Evolutionary conservation across 2,113 vertebrate species (phyloP).

Genomic region (Colistium nudipinnis): DNA sequence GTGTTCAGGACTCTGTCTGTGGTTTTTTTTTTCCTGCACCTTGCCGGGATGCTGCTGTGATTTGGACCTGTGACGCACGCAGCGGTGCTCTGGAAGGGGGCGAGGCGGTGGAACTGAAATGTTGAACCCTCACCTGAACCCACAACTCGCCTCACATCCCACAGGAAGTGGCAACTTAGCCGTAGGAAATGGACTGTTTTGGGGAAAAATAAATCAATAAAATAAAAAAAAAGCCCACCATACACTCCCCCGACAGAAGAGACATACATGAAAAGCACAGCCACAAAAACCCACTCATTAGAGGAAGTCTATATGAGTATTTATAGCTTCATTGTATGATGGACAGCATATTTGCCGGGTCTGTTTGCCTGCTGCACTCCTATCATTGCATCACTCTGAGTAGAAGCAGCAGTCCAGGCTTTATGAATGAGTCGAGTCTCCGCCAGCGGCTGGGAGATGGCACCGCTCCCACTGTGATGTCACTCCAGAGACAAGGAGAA

Average conservation of each 20-base stretch:
- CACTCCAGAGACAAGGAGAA: slow-evolving; percentile 70
- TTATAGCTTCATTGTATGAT: slow-evolving; percentile 66
- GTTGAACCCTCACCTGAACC: slow-evolving; percentile 54
- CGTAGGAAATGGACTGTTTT: slow-evolving; percentile 62
- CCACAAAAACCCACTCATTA: slow-evolving; percentile 42
- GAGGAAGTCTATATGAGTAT: slow-evolving; percentile 61
- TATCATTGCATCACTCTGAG: slow-evolving; percentile 77
- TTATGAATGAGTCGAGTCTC: slow-evolving; percentile 82
- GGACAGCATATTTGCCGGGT: slow-evolving; percentile 64
- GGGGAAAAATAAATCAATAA: no score
- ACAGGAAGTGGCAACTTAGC: slow-evolving; percentile 68
- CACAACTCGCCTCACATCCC: slow-evolving; percentile 51
- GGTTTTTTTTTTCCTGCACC: slow-evolving; percentile 17
- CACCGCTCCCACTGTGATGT: slow-evolving; percentile 80
- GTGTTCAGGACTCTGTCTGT: slow-evolving; percentile 8
- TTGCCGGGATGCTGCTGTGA: slow-evolving; percentile 11
- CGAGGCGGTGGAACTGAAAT: slow-evolving; percentile 36
- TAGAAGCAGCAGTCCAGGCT: slow-evolving; percentile 67
- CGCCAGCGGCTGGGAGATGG: slow-evolving; percentile 74
- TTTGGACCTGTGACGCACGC: slow-evolving; percentile 19
- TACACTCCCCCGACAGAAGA: slow-evolving; percentile 6
- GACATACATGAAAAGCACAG: slow-evolving; percentile 6
- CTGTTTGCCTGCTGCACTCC: slow-evolving; percentile 67
- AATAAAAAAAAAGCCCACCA: slow-evolving; percentile 23
- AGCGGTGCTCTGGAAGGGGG: slow-evolving; percentile 28